Conservation (phyloP, 2,888 invertebrate genomes). For the Pteria penguin region DNA sequence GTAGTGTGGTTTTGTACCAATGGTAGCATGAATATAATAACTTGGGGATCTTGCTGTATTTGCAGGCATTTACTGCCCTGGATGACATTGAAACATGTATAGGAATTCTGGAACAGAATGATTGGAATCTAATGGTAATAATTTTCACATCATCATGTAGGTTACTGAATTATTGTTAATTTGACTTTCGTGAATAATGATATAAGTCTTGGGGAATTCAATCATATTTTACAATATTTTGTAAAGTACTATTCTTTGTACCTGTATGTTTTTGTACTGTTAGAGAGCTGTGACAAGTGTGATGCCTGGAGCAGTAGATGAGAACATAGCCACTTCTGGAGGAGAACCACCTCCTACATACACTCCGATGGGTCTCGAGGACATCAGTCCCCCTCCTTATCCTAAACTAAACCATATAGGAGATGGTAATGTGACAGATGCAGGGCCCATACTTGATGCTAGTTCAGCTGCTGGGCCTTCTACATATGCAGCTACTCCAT, state of each 20-base stretch:
- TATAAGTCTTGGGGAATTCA: too few relatives aligned
- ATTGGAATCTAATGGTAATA: constrained; percentile 78
- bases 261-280: background rate
- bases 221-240: background rate
- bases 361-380: constrained; percentile 21
- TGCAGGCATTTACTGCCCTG: constrained; percentile 76
- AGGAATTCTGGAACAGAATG: constrained; percentile 76
- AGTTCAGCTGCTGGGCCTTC: constrained; percentile 66
- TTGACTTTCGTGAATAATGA: too few relatives aligned
- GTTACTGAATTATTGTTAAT: too few relatives aligned
- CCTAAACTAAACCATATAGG: background rate
- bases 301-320: constrained; percentile 58
- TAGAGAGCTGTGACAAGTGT: constrained; percentile 72
- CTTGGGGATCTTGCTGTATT: constrained; percentile 29
- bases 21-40: too few relatives aligned
- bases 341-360: constrained; percentile 43
- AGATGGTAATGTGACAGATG: constrained; percentile 54
- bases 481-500: constrained; percentile 34
- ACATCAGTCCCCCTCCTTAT: constrained; percentile 40
- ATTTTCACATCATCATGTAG: too few relatives aligned
- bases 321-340: constrained; percentile 41
- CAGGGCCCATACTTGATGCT: constrained; percentile 57
- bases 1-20: too few relatives aligned
- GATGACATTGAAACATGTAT: constrained; percentile 78
- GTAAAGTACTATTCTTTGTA: background rate